Evolutionary conservation across 2,888 invertebrate species (phyloP), one percentile per base, ranked within the genome.

Genomic region (Melinopterus prodromus): DNA sequence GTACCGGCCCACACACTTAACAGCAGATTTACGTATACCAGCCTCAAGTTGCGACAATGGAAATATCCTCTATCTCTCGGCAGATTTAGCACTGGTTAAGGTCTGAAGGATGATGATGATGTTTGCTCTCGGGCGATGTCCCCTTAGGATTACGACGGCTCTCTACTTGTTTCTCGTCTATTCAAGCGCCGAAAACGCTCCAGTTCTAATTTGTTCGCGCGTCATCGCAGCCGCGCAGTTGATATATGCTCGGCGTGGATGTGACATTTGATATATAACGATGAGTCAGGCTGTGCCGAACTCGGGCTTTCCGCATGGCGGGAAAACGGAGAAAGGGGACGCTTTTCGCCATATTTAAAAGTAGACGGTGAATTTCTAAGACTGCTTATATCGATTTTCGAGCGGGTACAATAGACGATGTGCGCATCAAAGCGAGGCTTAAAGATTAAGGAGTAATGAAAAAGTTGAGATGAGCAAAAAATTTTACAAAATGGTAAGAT

Each of bases 211-310:
- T 80, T 80, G 77, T 77, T 78, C 77, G 71, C 71, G 69, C 37
- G 77, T 53, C 53, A 53, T 53, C 53, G 53, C 53, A 9, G 7
- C 5, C 53, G 53, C 72, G 74, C 78, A 80, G 82, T 84, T 86
- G 87, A 87, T 86, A 85, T 86, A 87, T 86, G 84, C 83, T 53
- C 83, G 82, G 83, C 81, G 82, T 87, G 86, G 79, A 81, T 81
- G 79, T 86, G 86, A 86, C 87, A 84, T 85, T 84, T 85, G 86
- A 86, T 85, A 85, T 87, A 86, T 86, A 85, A 85, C 84, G 86
- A 86, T 87, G 87, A 87, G 84, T 86, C 87, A 86, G 82, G 78
- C 53, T 26, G 26, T 26, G 26, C 26, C 26, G 26, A 26, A 3
- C 2, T 26, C 5, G 53, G 53, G 9, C 0, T 53, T 53, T 53